Evolutionary conservation across 92 coral and sea anemone genomes (phyloP).

Genomic region (Bergia puertoricense): DNA sequence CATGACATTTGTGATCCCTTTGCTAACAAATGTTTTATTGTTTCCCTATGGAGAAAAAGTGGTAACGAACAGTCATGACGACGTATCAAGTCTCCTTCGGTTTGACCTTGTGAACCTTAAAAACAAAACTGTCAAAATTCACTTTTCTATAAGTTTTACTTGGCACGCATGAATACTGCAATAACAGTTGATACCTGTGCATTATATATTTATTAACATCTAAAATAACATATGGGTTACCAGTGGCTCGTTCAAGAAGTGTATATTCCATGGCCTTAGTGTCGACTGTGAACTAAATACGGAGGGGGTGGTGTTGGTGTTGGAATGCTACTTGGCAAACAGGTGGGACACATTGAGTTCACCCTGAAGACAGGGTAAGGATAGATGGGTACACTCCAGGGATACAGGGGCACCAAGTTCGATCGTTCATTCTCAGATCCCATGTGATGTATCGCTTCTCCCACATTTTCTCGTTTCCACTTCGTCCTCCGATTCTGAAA

Average conservation of each 20-base stretch:
- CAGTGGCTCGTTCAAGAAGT: background rate
- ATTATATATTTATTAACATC: no score
- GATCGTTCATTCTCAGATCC: slow-evolving; percentile 24
- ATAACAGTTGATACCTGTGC: no score
- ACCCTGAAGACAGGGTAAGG: slow-evolving; percentile 38
- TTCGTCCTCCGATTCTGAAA: slow-evolving; percentile 97
- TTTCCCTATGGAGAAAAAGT: no score
- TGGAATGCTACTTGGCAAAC: slow-evolving; percentile 25
- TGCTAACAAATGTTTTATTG: no score
- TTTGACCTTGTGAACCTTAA: no score
- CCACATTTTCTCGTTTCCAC: slow-evolving; percentile 98
- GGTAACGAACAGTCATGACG: no score
- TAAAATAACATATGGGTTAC: no score
- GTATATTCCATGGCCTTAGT: background rate
- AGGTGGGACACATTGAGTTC: slow-evolving; percentile 35
- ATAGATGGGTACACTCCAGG: slow-evolving; percentile 33
- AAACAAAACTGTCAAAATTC: no score
- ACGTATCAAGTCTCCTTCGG: no score
- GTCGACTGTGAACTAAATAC: slow-evolving; percentile 32
- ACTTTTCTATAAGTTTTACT: no score
- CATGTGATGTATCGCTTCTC: slow-evolving; percentile 80
- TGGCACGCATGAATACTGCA: no score
- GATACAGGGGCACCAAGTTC: slow-evolving; percentile 18
- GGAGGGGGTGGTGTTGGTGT: slow-evolving; percentile 33
- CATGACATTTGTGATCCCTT: no score